phyloP scores from a whole-genome alignment of 2,113 vertebrate genomes.

The Mus pahari region DNA sequence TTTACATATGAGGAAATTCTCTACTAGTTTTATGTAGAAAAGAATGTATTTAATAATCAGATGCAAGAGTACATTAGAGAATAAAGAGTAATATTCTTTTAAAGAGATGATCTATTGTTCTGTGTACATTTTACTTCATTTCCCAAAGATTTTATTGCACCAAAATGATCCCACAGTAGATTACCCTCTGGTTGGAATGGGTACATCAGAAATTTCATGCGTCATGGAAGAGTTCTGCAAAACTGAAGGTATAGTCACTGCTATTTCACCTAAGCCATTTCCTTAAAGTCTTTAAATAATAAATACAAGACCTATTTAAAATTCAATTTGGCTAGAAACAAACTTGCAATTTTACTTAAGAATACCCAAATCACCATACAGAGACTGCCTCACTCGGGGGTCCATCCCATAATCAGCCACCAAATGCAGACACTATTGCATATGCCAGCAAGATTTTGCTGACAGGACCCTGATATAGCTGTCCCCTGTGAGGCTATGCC shows the following conservation, averaged over 20 bases:
- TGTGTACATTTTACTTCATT: neutral
- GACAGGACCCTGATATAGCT: no score
- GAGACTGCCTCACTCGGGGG: no score
- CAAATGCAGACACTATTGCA: no score
- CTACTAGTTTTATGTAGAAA: neutral
- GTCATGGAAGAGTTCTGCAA: neutral
- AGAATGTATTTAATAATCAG: neutral
- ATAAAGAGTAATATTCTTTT: neutral
- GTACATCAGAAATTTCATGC: neutral
- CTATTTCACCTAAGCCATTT: slow-evolving; percentile 35
- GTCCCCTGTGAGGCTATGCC: no score
- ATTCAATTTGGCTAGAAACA: slow-evolving; percentile 7
- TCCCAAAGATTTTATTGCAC: neutral
- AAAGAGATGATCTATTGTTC: neutral
- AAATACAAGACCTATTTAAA: slow-evolving; percentile 58
- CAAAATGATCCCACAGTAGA: neutral
- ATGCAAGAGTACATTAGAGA: neutral
- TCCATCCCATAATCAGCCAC: no score
- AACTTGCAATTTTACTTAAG: slow-evolving; percentile 15
- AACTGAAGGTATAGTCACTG: neutral
- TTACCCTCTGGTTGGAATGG: neutral
- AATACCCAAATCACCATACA: neutral
- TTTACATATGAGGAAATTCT: neutral
- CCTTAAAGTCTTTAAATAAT: slow-evolving; percentile 60
- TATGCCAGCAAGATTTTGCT: no score